Base-by-base conservation (phyloP, 2,888 invertebrate genomes). In the Margaritifera margaritifera region DNA sequence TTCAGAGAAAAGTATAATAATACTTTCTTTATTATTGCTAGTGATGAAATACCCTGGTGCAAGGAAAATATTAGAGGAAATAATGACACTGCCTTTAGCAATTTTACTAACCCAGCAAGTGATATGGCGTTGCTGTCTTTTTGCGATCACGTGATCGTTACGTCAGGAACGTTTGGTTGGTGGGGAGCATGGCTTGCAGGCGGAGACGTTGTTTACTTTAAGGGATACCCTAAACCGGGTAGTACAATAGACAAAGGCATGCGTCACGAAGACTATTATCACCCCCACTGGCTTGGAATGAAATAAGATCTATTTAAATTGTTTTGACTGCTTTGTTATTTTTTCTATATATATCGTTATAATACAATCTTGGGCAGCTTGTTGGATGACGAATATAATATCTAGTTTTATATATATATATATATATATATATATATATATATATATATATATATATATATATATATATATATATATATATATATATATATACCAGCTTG, bases 11-110 rank as follows among this genome's bases (percentile, higher is more conserved):
- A 71, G 51, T 71, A 69, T 20, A 66, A 66, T n/a, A 62, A 72
- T 15, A 74, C 75, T 5, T 27, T 75, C 18, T 84, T 84, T 64
- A 50, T 84, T 27, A 72, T 82, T 8, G 63, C 80, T 20, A 79
- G 80, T 53, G 81, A 82, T 55, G 79, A 77, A 25, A 71, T 78
- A 5, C n/a, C 53, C 5, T 84, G 84, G 84, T 70, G 75, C 27
- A 31, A n/a, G 50, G 57, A 60, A n/a, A 66, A 75, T 60, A 65
- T 75, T 6, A 58, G 62, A n/a, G 66, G 54, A 5, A 11, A 53
- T 11, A 65, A 75, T 57, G 4, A 27, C 27, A 59, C 70, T 15
- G 25, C 66, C 8, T 65, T 52, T 25, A 70, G 71, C 42, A 25
- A 53, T n/a, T 60, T 62, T 31, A n/a, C 22, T n/a, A 25, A 66